These are phyloP conservation scores for Beroe forskalii DNA, from an alignment of 37 sponge, comb jelly and placozoan genomes.

Conservation along the genomic window DNA sequence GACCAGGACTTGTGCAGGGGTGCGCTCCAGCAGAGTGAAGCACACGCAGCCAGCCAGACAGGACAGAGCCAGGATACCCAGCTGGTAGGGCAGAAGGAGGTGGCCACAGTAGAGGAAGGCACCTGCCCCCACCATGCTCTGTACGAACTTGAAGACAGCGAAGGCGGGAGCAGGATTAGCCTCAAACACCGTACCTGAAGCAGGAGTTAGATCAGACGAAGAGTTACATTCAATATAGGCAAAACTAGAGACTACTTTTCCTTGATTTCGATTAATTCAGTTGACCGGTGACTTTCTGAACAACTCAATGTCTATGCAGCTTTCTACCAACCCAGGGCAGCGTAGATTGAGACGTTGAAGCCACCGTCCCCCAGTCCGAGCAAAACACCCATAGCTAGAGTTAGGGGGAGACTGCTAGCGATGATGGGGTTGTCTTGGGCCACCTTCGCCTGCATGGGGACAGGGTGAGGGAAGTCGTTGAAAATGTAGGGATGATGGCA, in stretches of 20 bases:
- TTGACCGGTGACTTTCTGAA: too few species aligned
- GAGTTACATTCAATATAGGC: too few species aligned
- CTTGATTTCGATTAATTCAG: too few species aligned
- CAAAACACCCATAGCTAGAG: neutral
- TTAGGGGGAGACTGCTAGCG: neutral
- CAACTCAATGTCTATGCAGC: too few species aligned
- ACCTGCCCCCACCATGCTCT: constrained; percentile 10
- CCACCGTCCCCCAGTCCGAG: constrained; percentile 43
- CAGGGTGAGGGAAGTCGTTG: too few species aligned
- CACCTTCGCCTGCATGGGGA: neutral
- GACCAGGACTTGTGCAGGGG: neutral
- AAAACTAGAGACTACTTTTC: too few species aligned
- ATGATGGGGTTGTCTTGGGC: neutral
- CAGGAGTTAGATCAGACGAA: neutral
- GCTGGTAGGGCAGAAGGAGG: neutral
- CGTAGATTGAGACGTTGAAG: constrained; percentile 49
- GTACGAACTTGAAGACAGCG: constrained; percentile 48
- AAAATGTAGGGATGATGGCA: too few species aligned
- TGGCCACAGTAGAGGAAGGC: constrained; percentile 32
- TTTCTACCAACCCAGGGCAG: neutral
- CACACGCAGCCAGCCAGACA: neutral
- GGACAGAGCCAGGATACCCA: neutral
- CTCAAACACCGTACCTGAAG: constrained; percentile 16
- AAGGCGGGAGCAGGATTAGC: constrained; percentile 24
- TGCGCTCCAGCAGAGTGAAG: neutral